Percentiles rank a stretch among this genome's conserved stretches.
Conservation (phyloP, 2,888 invertebrate genomes). For the Heliconius ethilla region DNA sequence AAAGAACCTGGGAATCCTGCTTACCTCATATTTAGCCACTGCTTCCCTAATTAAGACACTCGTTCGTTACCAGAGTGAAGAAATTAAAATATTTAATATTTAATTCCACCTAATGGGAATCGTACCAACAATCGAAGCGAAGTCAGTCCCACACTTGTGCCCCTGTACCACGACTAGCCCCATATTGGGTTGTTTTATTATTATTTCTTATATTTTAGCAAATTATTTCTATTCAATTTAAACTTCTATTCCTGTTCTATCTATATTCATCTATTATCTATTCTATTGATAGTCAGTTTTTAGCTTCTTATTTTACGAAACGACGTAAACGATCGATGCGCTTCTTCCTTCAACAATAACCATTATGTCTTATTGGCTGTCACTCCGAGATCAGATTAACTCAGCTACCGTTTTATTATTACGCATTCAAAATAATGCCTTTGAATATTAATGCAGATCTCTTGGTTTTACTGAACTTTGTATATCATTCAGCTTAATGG, state of each 20-base stretch:
- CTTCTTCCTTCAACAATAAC: conserved; percentile 8
- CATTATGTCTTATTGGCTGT: conserved; percentile 9
- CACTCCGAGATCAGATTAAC: conserved; percentile 14
- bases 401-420: conserved; percentile 11
- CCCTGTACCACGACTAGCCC: too few species aligned
- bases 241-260: neutral
- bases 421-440: conserved; percentile 9
- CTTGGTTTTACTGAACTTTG: conserved; percentile 18
- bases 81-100: too few species aligned
- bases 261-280: too few species aligned
- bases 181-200: too few species aligned
- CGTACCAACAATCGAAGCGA: too few species aligned
- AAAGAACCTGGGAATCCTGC: too few species aligned
- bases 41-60: too few species aligned
- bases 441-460: conserved; percentile 19
- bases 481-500: conserved; percentile 15
- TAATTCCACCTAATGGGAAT: too few species aligned
- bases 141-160: too few species aligned
- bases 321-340: conserved; percentile 1
- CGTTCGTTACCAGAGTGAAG: too few species aligned
- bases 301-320: neutral
- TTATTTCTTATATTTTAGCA: neutral
- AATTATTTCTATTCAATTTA: neutral
- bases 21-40: too few species aligned
- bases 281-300: neutral